Conservation (phyloP, 2,888 invertebrate genomes). For the Erebia palarica region DNA sequence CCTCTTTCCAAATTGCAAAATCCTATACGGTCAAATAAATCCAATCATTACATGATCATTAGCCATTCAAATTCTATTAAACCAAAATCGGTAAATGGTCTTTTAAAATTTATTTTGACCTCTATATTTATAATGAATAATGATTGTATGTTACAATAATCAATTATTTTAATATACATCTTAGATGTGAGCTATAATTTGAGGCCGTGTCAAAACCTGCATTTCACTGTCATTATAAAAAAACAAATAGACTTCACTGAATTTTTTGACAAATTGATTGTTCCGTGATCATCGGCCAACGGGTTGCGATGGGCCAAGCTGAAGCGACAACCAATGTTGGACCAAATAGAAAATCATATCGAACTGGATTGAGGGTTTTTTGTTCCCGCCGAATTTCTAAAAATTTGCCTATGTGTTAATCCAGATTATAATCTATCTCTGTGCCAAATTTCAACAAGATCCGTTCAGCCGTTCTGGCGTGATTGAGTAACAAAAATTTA, state of each 20-base stretch:
- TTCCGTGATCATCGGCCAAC: slow-evolving; percentile 39
- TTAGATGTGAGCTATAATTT: slow-evolving; percentile 28
- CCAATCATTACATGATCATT: no score
- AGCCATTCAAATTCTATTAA: neutral
- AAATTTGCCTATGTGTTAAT: no score
- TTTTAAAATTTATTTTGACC: slow-evolving; percentile 6
- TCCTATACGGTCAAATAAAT: no score
- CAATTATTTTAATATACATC: slow-evolving; percentile 32
- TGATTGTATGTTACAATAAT: slow-evolving; percentile 29
- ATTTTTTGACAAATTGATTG: slow-evolving; percentile 56
- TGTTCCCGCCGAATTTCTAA: no score
- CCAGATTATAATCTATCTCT: no score
- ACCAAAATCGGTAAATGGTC: neutral
- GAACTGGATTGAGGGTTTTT: neutral
- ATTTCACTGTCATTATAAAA: slow-evolving; percentile 46
- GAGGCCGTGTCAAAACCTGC: slow-evolving; percentile 45
- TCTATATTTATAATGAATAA: slow-evolving; percentile 12
- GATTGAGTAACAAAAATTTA: no score
- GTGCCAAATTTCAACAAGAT: no score
- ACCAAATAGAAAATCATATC: slow-evolving; percentile 12
- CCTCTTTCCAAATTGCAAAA: no score
- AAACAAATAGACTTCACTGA: slow-evolving; percentile 45
- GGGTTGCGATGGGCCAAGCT: slow-evolving; percentile 14
- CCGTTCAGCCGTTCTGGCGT: no score
- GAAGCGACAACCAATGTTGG: slow-evolving; percentile 32